phyloP scores from a whole-genome alignment of 2,113 vertebrate species.

The Camelus dromedarius region DNA sequence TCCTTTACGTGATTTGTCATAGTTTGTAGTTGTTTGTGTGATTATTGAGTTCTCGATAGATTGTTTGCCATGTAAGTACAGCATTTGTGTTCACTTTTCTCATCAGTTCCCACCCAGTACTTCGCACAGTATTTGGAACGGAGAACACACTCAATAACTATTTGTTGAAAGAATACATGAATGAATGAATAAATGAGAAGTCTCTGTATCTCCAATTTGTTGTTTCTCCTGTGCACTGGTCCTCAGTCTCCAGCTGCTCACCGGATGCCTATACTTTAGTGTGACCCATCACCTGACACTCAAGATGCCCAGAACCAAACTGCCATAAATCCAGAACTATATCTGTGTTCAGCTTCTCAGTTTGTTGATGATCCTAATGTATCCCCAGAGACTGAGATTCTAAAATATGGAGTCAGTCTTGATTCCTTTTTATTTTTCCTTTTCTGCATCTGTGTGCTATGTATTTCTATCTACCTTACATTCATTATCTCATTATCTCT shows the following conservation, averaged over 20 bases:
- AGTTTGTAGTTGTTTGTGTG: background rate
- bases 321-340: background rate
- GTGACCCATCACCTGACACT: background rate
- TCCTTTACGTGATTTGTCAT: background rate
- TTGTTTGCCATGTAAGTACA: background rate
- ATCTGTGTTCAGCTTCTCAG: background rate
- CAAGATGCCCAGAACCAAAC: background rate
- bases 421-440: background rate
- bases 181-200: background rate
- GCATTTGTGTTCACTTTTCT: background rate
- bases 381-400: background rate
- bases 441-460: background rate
- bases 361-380: background rate
- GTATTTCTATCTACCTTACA: background rate
- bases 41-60: slow-evolving; percentile 1
- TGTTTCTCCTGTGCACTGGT: background rate
- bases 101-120: background rate
- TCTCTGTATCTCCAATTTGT: slow-evolving; percentile 1
- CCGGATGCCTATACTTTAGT: background rate
- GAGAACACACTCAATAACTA: background rate
- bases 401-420: background rate
- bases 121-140: background rate
- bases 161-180: background rate
- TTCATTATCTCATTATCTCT: background rate
- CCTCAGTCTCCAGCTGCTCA: background rate